Evolutionary conservation across 2,888 invertebrate genomes (phyloP).

Genomic region (Drosophila nr. perissopoda): DNA sequence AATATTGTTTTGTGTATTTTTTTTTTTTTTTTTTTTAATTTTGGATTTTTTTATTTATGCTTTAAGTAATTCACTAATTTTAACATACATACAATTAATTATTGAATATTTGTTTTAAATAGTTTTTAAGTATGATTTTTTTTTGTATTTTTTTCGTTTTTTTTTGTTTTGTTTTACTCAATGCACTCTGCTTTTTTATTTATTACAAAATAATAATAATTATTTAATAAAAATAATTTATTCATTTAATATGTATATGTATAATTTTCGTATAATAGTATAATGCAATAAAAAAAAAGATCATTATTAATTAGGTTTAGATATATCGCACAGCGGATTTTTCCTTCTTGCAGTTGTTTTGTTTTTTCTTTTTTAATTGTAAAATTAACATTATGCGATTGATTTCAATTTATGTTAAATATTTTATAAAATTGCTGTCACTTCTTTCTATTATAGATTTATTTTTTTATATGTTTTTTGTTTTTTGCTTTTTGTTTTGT

Average conservation of each 20-base stretch:
- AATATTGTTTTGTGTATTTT: conserved; percentile 33
- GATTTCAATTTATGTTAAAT: conserved; percentile 15
- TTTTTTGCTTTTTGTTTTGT: background rate
- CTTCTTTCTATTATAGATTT: background rate
- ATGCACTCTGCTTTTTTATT: conserved; percentile 41
- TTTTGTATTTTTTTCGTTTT: conserved; percentile 8
- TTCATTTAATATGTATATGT: conserved; percentile 65
- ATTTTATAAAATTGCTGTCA: conserved; percentile 21
- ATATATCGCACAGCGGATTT: conserved; percentile 46
- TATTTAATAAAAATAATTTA: conserved; percentile 79
- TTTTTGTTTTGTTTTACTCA: conserved; percentile 28
- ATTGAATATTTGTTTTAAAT: conserved; percentile 49
- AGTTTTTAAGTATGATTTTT: conserved; percentile 27
- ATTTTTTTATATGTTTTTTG: background rate
- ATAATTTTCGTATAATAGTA: conserved; percentile 38
- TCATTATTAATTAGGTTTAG: conserved; percentile 38
- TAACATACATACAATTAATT: conserved; percentile 52
- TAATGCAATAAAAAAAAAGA: conserved; percentile 58
- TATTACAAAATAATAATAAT: conserved; percentile 77
- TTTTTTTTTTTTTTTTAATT: conserved; percentile 12
- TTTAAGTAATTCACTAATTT: conserved; percentile 59
- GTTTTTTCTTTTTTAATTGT: conserved; percentile 39
- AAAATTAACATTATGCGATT: conserved; percentile 47
- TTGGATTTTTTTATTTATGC: conserved; percentile 20
- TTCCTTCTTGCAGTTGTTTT: conserved; percentile 31